Percentiles rank a stretch among this genome's conserved stretches.
Evolutionary conservation across 2,113 vertebrate genomes (phyloP).

Genomic region (Condylura cristata): DNA sequence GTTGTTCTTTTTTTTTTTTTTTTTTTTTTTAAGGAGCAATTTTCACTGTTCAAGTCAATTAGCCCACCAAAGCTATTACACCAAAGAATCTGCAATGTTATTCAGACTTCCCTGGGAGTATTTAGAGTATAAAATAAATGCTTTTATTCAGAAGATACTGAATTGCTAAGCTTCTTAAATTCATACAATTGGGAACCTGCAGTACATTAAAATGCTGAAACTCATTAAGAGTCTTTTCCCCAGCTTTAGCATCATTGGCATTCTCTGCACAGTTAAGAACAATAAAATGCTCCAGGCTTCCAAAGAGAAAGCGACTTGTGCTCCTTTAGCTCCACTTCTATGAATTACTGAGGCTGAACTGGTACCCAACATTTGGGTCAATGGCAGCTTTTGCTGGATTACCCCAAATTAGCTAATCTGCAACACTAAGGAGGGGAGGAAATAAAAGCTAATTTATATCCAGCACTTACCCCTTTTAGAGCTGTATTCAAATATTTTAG

Average conservation of each 20-base stretch:
- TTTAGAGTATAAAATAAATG: constrained; percentile 87
- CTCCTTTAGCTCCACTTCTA: constrained; percentile 71
- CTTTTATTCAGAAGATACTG: constrained; percentile 86
- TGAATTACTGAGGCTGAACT: constrained; percentile 80
- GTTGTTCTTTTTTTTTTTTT: constrained; percentile 41
- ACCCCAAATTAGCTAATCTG: constrained; percentile 21
- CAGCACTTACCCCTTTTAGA: neutral
- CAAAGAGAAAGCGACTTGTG: constrained; percentile 70
- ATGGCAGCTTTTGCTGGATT: constrained; percentile 54
- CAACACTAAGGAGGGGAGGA: constrained; percentile 1
- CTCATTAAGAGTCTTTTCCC: constrained; percentile 86
- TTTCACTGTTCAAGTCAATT: constrained; percentile 86
- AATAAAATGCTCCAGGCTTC: constrained; percentile 80
- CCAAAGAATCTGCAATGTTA: constrained; percentile 81
- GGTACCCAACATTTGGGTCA: constrained; percentile 63
- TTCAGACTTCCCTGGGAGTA: constrained; percentile 84
- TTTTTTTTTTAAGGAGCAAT: constrained; percentile 80
- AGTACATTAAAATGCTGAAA: constrained; percentile 87
- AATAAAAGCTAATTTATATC: neutral
- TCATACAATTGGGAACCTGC: constrained; percentile 86
- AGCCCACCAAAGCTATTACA: constrained; percentile 85
- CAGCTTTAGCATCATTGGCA: constrained; percentile 80
- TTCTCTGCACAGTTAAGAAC: constrained; percentile 79
- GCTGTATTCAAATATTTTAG: neutral
- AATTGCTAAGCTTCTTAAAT: constrained; percentile 88